Percentiles rank a stretch among this genome's conserved stretches.
These are phyloP conservation scores for Ferdinandea cuprea DNA, from an alignment of 2,888 invertebrate genomes.

Conservation along the genomic window DNA sequence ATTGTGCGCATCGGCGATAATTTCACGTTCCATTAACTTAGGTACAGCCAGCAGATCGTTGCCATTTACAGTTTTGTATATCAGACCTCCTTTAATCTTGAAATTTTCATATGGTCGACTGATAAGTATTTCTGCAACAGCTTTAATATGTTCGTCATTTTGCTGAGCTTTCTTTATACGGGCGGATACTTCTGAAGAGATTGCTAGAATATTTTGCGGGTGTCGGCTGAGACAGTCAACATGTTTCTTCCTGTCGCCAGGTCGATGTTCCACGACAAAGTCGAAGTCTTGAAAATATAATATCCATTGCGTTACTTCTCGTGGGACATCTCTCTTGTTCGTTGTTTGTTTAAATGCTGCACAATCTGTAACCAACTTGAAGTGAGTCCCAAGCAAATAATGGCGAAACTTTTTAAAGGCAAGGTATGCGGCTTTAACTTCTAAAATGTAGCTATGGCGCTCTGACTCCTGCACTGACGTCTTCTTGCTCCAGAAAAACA, in stretches of 20 bases:
- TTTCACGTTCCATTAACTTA: too few species aligned
- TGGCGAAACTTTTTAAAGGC: too few species aligned
- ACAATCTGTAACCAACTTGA: constrained; percentile 65
- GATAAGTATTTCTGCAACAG: constrained; percentile 42
- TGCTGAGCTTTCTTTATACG: constrained; percentile 39
- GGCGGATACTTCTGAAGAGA: constrained; percentile 21
- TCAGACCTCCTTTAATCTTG: too few species aligned
- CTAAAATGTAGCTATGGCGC: too few species aligned
- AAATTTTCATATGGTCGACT: constrained; percentile 46
- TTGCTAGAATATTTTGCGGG: constrained; percentile 44
- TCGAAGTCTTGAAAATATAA: constrained; percentile 74
- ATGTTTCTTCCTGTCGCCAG: constrained; percentile 72
- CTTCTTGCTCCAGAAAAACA: too few species aligned
- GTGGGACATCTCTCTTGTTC: too few species aligned
- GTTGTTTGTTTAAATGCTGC: constrained; percentile 67
- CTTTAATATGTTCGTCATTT: constrained; percentile 48
- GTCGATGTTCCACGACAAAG: constrained; percentile 74
- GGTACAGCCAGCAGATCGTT: too few species aligned
- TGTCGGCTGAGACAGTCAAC: constrained; percentile 75
- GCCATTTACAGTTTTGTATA: too few species aligned
- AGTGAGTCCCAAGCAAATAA: too few species aligned
- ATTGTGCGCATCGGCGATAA: too few species aligned
- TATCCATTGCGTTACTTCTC: constrained; percentile 75
- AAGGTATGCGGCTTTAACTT: too few species aligned
- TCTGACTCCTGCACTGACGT: too few species aligned